Conservation (phyloP, 2,797 vertebrate genomes). For the Phalloptychus januarius region DNA sequence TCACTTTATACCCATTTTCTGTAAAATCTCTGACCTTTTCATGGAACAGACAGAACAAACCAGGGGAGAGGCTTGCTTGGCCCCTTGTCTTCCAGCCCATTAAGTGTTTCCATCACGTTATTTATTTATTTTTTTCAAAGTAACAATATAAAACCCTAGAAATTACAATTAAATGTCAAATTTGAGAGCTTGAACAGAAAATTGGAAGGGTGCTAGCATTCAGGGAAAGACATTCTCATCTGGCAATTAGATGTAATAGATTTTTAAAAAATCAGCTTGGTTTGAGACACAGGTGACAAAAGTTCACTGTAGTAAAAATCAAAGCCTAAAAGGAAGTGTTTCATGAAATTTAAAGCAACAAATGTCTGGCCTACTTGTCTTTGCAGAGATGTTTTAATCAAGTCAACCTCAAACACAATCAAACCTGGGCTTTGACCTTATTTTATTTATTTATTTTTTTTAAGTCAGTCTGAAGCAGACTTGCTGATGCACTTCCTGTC, state of each 20-base stretch:
- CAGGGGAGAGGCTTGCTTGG: background rate
- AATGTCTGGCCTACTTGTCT: background rate
- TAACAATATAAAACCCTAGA: background rate
- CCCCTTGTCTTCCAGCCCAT: conserved; percentile 3
- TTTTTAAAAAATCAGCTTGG: background rate
- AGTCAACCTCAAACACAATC: background rate
- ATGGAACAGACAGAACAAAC: background rate
- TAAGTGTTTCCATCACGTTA: background rate
- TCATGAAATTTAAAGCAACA: background rate
- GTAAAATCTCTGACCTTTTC: conserved; percentile 9
- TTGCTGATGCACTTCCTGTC: background rate
- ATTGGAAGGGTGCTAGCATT: background rate
- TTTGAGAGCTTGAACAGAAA: background rate
- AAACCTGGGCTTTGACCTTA: background rate
- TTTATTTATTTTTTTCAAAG: background rate
- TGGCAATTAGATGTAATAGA: background rate
- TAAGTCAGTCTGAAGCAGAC: background rate
- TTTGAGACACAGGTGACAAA: background rate
- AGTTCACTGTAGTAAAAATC: background rate
- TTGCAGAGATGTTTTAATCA: background rate
- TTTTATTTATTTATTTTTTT: background rate
- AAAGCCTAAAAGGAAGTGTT: background rate
- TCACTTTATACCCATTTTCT: background rate
- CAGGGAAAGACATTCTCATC: background rate
- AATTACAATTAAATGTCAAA: conserved; percentile 3